phyloP scores from a whole-genome alignment of 2,888 invertebrate genomes.

The Nyleta sp. region DNA sequence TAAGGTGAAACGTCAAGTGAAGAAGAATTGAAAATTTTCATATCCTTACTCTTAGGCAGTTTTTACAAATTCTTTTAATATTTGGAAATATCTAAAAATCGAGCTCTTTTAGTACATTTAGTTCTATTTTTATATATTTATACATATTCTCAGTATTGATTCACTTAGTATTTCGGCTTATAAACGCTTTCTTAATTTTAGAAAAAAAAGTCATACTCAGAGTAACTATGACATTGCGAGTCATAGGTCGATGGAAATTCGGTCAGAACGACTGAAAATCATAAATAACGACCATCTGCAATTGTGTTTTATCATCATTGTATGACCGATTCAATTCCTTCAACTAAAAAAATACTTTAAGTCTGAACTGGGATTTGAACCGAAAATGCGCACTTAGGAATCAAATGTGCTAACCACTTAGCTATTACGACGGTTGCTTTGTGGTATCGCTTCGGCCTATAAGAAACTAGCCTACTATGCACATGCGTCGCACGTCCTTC shows the following conservation, averaged over 20 bases:
- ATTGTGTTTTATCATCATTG: constrained; percentile 53
- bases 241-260: constrained; percentile 53
- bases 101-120: too few relatives aligned
- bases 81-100: too few relatives aligned
- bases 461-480: not conserved
- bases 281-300: constrained; percentile 53
- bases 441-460: not conserved
- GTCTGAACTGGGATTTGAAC: not conserved
- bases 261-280: constrained; percentile 53
- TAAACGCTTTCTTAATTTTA: not conserved
- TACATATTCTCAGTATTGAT: not conserved
- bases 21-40: too few relatives aligned
- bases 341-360: not conserved
- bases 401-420: not conserved
- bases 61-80: too few relatives aligned
- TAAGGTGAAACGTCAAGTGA: too few relatives aligned
- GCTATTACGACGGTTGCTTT: not conserved
- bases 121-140: too few relatives aligned
- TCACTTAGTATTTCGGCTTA: too few relatives aligned
- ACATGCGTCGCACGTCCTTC: too few relatives aligned
- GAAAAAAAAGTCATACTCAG: constrained; percentile 53
- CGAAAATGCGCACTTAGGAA: not conserved
- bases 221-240: constrained; percentile 63
- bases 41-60: too few relatives aligned
- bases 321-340: constrained; percentile 31